Evolutionary conservation across 2,113 vertebrate species (phyloP).

Genomic region (Phyllopteryx taeniolatus): DNA sequence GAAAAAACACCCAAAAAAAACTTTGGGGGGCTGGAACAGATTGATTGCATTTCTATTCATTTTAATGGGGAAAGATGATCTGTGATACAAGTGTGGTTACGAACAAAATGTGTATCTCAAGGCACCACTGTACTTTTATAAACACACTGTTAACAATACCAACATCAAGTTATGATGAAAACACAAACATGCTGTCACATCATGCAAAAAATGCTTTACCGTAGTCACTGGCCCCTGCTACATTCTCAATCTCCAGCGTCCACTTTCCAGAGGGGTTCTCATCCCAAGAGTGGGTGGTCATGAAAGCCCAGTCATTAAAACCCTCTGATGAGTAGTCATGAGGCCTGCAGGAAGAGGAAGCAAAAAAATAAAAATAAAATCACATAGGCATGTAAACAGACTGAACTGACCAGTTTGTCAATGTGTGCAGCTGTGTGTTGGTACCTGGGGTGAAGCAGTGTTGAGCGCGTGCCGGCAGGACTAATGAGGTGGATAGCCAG

Average conservation of each 20-base stretch:
- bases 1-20: too few relatives aligned
- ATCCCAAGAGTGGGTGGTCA: slow-evolving; percentile 97
- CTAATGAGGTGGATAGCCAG: slow-evolving; percentile 91
- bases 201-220: slow-evolving; percentile 66
- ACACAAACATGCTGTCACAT: not conserved
- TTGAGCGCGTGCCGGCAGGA: slow-evolving; percentile 91
- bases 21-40: too few relatives aligned
- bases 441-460: slow-evolving; percentile 89
- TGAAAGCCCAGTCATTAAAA: slow-evolving; percentile 98
- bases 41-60: too few relatives aligned
- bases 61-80: too few relatives aligned
- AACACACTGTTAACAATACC: not conserved
- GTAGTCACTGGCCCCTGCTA: slow-evolving; percentile 87
- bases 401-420: not conserved
- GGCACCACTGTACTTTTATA: not conserved
- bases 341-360: slow-evolving; percentile 70
- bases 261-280: slow-evolving; percentile 87
- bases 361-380: not conserved
- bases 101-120: too few relatives aligned
- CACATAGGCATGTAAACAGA: not conserved
- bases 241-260: slow-evolving; percentile 91
- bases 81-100: too few relatives aligned
- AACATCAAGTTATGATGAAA: not conserved
- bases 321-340: slow-evolving; percentile 94
- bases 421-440: not conserved